Conservation (phyloP, 2,797 vertebrate genomes). For the Gallirallus australis region DNA sequence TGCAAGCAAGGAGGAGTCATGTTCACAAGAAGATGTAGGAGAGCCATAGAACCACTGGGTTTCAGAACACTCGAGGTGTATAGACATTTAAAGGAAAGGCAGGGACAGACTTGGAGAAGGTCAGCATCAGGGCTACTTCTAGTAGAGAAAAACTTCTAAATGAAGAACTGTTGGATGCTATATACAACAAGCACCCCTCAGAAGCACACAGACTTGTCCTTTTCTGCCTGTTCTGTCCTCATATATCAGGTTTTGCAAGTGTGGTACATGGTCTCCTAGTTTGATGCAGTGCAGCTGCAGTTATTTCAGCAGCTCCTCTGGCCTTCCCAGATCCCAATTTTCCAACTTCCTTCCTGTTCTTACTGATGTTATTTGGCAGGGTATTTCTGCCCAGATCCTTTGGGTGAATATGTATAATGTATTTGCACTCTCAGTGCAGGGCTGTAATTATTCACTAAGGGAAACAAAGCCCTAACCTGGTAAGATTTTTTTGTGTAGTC, state of each 20-base stretch:
- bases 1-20: neutral
- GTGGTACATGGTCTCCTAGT: fast-evolving
- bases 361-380: neutral
- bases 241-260: neutral
- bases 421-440: neutral
- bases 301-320: neutral
- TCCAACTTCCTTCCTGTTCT: neutral
- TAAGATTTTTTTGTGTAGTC: neutral
- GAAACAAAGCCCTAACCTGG: neutral
- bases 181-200: fast-evolving
- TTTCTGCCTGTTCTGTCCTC: neutral
- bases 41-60: fast-evolving
- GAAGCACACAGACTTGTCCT: neutral
- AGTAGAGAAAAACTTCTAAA: neutral
- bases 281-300: fast-evolving
- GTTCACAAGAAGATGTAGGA: neutral
- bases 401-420: neutral
- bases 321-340: neutral
- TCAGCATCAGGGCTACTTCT: neutral
- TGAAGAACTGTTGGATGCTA: neutral
- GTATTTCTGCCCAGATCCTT: neutral
- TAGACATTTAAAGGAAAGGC: neutral
- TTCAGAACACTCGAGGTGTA: neutral
- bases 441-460: neutral
- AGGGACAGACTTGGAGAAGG: neutral